These are phyloP conservation scores for Ethmia dodecea DNA, from an alignment of 2,888 invertebrate genomes.

Conservation along the genomic window DNA sequence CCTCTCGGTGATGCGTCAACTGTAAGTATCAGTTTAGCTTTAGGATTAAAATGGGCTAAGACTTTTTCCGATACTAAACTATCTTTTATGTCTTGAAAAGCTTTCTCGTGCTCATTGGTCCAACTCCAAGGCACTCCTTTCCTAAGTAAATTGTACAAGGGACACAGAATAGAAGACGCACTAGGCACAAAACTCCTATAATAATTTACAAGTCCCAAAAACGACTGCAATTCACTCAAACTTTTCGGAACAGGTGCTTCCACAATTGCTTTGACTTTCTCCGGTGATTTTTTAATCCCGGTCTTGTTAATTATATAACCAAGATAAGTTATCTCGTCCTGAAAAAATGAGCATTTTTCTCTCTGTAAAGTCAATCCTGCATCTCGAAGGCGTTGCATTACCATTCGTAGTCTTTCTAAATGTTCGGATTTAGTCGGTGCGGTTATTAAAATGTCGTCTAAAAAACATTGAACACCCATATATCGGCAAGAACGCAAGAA, in stretches of 20 bases:
- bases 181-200: conserved; percentile 6
- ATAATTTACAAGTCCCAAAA: conserved; percentile 19
- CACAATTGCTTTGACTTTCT: conserved; percentile 17
- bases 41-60: conserved; percentile 15
- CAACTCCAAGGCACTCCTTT: background rate
- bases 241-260: conserved; percentile 6
- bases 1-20: conserved; percentile 20
- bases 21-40: conserved; percentile 18
- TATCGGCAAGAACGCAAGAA: conserved; percentile 4
- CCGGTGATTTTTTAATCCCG: conserved; percentile 16
- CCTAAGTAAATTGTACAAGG: background rate
- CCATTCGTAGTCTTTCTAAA: conserved; percentile 9
- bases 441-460: conserved; percentile 14
- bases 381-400: conserved; percentile 15
- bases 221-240: conserved; percentile 16
- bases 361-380: conserved; percentile 12
- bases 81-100: background rate
- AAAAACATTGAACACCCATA: conserved; percentile 7
- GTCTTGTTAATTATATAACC: conserved; percentile 16
- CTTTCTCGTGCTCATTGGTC: background rate
- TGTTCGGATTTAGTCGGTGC: conserved; percentile 2
- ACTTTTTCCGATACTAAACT: conserved; percentile 6
- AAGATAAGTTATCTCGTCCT: conserved; percentile 17
- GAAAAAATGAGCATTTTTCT: conserved; percentile 17
- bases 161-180: conserved; percentile 13